These are phyloP conservation scores for Cerastis rubricosa DNA, from an alignment of 2,888 invertebrate genomes.

Conservation along the genomic window DNA sequence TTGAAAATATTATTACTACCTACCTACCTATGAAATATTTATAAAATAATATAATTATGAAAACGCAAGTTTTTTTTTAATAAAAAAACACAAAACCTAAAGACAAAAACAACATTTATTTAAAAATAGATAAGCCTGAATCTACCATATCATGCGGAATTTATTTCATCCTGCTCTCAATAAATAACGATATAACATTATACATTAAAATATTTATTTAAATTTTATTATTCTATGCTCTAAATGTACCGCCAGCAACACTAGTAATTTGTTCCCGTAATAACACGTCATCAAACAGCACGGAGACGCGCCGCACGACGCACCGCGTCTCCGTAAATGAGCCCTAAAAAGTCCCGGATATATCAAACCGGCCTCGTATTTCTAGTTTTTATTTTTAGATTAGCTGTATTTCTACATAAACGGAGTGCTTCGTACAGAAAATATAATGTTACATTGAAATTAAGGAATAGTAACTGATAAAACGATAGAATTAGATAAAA, in stretches of 20 bases:
- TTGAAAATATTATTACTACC: neutral
- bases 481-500: too few relatives aligned
- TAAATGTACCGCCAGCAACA: constrained; percentile 19
- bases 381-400: too few relatives aligned
- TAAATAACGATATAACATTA: neutral
- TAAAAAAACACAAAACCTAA: neutral
- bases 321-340: too few relatives aligned
- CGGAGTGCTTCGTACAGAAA: too few relatives aligned
- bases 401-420: too few relatives aligned
- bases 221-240: neutral
- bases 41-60: neutral
- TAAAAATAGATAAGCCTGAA: neutral
- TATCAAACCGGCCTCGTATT: too few relatives aligned
- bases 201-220: neutral
- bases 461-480: too few relatives aligned
- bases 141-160: constrained; percentile 16
- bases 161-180: neutral
- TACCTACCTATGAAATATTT: constrained; percentile 3
- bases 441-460: too few relatives aligned
- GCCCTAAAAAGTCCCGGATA: too few relatives aligned
- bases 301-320: too few relatives aligned
- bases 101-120: neutral
- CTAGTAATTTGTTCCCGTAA: neutral
- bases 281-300: neutral
- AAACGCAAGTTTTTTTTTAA: neutral